phyloP scores from a whole-genome alignment of 2,797 vertebrate genomes.

The Tenualosa thibaudeaui region DNA sequence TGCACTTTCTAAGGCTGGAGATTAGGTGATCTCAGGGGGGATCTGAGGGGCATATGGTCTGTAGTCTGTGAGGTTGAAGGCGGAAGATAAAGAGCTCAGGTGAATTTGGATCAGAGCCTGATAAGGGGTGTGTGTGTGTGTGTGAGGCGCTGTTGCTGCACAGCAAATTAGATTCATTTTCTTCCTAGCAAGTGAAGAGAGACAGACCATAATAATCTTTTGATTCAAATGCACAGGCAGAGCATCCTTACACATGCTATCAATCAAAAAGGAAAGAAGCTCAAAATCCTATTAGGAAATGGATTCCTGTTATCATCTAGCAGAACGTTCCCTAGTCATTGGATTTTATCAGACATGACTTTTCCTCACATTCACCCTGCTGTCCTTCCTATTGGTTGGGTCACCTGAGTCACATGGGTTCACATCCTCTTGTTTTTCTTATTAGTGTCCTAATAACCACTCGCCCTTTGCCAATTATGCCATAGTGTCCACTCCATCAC shows the following conservation, averaged over 20 bases:
- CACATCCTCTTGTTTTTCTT: not conserved
- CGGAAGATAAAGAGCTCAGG: too few relatives aligned
- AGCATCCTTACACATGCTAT: not conserved
- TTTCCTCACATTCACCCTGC: not conserved
- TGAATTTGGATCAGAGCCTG: too few relatives aligned
- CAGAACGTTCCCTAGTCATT: not conserved
- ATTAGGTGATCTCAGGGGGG: too few relatives aligned
- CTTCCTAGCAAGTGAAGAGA: not conserved
- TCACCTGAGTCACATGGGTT: not conserved
- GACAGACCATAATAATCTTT: conserved; percentile 7
- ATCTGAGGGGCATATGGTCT: too few relatives aligned
- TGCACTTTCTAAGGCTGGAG: too few relatives aligned
- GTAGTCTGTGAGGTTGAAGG: too few relatives aligned
- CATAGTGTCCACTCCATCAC: not conserved
- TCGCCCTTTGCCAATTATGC: not conserved
- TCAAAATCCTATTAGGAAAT: not conserved
- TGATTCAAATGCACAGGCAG: not conserved
- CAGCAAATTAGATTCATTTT: not conserved
- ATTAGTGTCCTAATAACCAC: too few relatives aligned
- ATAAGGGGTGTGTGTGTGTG: not conserved
- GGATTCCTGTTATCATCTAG: not conserved
- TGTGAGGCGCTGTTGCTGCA: not conserved
- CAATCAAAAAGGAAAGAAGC: not conserved
- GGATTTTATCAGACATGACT: not conserved
- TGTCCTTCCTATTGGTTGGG: not conserved